A percentile compares a stretch with the other conserved stretches of the same genome.
These are phyloP conservation scores for Alauda arvensis DNA, from an alignment of 2,797 vertebrate genomes.

Conservation along the genomic window DNA sequence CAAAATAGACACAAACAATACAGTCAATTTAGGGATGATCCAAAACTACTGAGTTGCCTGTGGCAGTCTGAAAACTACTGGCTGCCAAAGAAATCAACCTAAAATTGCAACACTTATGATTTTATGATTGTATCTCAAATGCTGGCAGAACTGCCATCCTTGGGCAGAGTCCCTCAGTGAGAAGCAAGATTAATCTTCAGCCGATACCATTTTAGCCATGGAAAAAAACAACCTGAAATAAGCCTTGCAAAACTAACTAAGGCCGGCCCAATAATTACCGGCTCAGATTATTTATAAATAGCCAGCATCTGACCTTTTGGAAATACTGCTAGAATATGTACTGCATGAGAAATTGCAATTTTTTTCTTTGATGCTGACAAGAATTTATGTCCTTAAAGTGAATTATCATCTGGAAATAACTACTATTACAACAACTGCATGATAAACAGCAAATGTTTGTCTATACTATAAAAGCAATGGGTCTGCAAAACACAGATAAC, in stretches of 20 bases:
- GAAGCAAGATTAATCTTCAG: not conserved
- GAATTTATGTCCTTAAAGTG: not conserved
- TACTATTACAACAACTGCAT: not conserved
- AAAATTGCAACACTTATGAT: not conserved
- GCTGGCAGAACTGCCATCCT: not conserved
- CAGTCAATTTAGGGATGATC: not conserved
- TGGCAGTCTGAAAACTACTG: not conserved
- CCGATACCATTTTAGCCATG: not conserved
- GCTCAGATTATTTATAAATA: not conserved
- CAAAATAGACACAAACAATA: conserved; percentile 17
- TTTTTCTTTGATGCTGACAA: not conserved
- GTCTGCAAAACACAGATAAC: conserved; percentile 27
- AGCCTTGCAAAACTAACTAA: not conserved
- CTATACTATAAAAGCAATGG: not conserved
- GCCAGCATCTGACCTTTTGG: not conserved
- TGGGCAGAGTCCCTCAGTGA: not conserved
- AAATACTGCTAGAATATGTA: not conserved
- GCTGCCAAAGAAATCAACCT: conserved; percentile 27
- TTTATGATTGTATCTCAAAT: conserved; percentile 1
- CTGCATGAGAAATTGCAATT: not conserved
- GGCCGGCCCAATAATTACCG: not conserved
- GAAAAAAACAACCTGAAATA: conserved; percentile 12
- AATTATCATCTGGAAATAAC: conserved; percentile 9
- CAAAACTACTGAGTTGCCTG: not conserved
- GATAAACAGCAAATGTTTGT: not conserved